Percentiles rank a stretch among this genome's conserved stretches.
Conservation (phyloP, 1,140 invertebrate species). For the Caenorhabditis latens region DNA sequence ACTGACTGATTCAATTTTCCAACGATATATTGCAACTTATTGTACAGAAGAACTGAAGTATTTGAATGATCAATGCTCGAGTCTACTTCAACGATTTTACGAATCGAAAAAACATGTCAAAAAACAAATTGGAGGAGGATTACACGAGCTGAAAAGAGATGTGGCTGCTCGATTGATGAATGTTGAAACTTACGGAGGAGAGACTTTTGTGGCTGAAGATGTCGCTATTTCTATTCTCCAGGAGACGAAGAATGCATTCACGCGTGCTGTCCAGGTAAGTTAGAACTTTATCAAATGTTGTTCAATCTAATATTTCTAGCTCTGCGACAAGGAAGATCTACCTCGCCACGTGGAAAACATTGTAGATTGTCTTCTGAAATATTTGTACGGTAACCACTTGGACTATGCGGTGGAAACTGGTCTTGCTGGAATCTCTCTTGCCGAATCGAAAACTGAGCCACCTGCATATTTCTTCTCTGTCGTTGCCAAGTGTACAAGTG, state of each 20-base stretch:
- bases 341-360: conserved; percentile 87
- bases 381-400: conserved; percentile 90
- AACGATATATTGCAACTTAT: conserved; percentile 55
- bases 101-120: conserved; percentile 94
- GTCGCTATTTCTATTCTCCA: conserved; percentile 92
- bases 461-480: conserved; percentile 94
- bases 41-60: conserved; percentile 83
- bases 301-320: conserved; percentile 79
- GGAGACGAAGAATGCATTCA: conserved; percentile 88
- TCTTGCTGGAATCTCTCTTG: conserved; percentile 87
- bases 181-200: conserved; percentile 92
- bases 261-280: conserved; percentile 53
- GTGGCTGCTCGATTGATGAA: conserved; percentile 91
- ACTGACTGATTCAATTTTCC: conserved; percentile 87
- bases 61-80: conserved; percentile 84
- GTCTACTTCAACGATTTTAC: conserved; percentile 88
- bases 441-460: conserved; percentile 87
- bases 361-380: conserved; percentile 88
- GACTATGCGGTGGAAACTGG: conserved; percentile 95
- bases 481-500: conserved; percentile 92
- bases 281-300: neutral
- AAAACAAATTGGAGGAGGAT: conserved; percentile 85
- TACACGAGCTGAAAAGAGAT: conserved; percentile 91
- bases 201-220: conserved; percentile 96
- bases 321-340: conserved; percentile 87